phyloP scores from a whole-genome alignment of 1,140 invertebrate species.

The Planococcus citri region DNA sequence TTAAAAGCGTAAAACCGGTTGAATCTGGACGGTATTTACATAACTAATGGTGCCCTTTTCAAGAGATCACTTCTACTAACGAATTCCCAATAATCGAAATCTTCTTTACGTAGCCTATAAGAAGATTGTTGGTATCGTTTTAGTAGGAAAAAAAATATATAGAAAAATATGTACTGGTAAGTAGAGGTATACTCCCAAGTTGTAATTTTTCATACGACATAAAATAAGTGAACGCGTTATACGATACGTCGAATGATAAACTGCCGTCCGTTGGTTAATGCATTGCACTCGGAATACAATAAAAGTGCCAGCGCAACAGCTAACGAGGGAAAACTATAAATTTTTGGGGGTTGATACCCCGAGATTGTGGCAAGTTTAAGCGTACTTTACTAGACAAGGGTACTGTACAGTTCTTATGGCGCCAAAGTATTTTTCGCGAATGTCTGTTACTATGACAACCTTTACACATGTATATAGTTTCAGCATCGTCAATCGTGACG shows the following conservation, averaged over 20 bases:
- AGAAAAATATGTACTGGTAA: too few species aligned
- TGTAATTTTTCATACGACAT: not conserved
- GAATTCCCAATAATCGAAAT: too few species aligned
- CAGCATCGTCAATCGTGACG: not conserved
- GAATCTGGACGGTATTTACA: not conserved
- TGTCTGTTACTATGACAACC: not conserved
- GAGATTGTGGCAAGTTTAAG: not conserved
- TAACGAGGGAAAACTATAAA: conserved; percentile 1
- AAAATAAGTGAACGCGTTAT: not conserved
- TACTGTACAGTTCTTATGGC: not conserved
- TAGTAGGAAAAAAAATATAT: too few species aligned
- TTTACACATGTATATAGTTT: not conserved
- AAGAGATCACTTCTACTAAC: too few species aligned
- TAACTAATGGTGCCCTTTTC: not conserved
- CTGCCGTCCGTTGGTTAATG: not conserved
- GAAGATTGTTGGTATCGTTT: too few species aligned
- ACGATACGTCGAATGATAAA: not conserved
- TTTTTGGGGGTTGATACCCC: conserved; percentile 5
- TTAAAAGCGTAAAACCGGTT: conserved; percentile 6
- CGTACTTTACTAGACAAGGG: not conserved
- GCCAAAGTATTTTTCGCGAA: not conserved
- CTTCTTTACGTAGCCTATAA: too few species aligned
- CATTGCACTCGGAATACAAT: not conserved
- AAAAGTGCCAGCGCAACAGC: conserved; percentile 1
- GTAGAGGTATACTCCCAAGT: not conserved